Evolutionary conservation across 2,888 invertebrate species (phyloP).

Genomic region (Brachylomia viminalis): DNA sequence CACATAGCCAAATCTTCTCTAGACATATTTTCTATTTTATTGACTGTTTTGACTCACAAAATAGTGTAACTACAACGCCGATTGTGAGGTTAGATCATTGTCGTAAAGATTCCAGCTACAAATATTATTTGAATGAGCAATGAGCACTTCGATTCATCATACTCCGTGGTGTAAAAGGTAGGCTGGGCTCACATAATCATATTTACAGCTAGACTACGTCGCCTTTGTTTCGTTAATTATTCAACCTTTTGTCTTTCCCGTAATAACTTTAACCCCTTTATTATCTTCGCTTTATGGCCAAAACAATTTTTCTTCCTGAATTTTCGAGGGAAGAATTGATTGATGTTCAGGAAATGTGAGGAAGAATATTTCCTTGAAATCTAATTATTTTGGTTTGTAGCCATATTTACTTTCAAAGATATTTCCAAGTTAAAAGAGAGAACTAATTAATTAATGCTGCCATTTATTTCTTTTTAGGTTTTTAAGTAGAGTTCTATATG

Average conservation of each 20-base stretch:
- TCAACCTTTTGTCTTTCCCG: constrained; percentile 63
- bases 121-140: background rate
- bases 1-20: background rate
- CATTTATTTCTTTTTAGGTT: constrained; percentile 1
- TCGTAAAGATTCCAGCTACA: too few species aligned
- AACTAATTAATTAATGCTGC: constrained; percentile 4
- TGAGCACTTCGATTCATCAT: constrained; percentile 11
- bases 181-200: constrained; percentile 57
- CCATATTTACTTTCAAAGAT: constrained; percentile 7
- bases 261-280: constrained; percentile 66
- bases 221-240: constrained; percentile 64
- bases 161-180: constrained; percentile 39
- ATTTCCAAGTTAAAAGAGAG: constrained; percentile 12
- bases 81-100: too few species aligned
- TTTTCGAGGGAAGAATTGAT: constrained; percentile 52
- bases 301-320: constrained; percentile 50
- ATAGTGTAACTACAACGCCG: too few species aligned
- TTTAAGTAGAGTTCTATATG: background rate
- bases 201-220: constrained; percentile 62
- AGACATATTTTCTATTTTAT: background rate
- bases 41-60: background rate
- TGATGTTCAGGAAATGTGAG: constrained; percentile 84
- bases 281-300: constrained; percentile 52
- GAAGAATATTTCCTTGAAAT: constrained; percentile 32
- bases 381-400: constrained; percentile 1